A percentile compares a stretch with the other conserved stretches of the same genome.
Conservation (phyloP, 2,888 invertebrate genomes). For the Epistrophella euchroma region DNA sequence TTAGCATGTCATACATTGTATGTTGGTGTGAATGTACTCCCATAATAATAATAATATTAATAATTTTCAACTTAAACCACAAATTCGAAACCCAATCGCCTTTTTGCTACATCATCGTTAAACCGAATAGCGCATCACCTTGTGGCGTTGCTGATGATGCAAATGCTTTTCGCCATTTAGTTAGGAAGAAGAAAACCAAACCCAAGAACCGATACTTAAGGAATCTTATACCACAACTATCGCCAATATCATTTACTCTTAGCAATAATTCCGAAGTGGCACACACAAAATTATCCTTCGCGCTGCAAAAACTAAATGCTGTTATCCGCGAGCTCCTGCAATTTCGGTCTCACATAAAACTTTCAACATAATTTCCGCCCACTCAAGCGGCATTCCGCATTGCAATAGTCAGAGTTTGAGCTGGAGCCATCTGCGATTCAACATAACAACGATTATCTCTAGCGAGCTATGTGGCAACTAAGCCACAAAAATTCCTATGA, state of each 20-base stretch:
- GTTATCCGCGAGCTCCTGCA: conserved; percentile 74
- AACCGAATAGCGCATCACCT: conserved; percentile 56
- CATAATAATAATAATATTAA: conserved; percentile 4
- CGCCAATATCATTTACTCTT: conserved; percentile 67
- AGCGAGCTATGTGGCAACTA: conserved; percentile 18
- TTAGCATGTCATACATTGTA: neutral
- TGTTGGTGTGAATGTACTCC: neutral
- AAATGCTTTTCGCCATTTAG: conserved; percentile 22
- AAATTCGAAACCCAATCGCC: conserved; percentile 23
- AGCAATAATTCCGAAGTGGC: conserved; percentile 49
- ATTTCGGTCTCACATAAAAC: conserved; percentile 72
- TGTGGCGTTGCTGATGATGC: conserved; percentile 33
- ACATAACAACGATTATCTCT: conserved; percentile 51
- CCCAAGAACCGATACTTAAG: conserved; percentile 53
- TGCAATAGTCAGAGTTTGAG: neutral
- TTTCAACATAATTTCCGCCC: conserved; percentile 74
- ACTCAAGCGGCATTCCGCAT: conserved; percentile 64
- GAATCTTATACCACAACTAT: conserved; percentile 35
- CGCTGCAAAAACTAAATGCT: conserved; percentile 58
- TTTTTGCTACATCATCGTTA: conserved; percentile 53
- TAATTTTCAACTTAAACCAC: conserved; percentile 41
- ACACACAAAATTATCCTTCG: conserved; percentile 47
- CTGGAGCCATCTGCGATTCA: conserved; percentile 61
- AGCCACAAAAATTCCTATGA: conserved; percentile 23
- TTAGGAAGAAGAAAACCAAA: conserved; percentile 11